phyloP scores from a whole-genome alignment of 2,888 invertebrate species.

The Calliscelio sp. region DNA sequence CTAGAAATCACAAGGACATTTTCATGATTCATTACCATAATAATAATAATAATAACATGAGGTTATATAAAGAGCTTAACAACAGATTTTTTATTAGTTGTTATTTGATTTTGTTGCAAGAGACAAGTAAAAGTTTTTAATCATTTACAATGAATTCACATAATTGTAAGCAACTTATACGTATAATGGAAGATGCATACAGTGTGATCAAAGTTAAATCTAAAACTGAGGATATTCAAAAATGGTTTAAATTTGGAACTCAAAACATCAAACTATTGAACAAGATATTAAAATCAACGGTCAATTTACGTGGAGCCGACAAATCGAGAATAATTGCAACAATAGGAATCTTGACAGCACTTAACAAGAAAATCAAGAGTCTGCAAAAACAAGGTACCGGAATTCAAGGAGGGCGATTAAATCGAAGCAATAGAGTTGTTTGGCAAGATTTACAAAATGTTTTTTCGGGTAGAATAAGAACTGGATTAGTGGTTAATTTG shows the following conservation, averaged over 20 bases:
- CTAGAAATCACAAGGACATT: no score
- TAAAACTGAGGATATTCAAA: background rate
- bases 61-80: background rate
- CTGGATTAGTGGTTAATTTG: background rate
- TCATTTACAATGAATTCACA: slow-evolving; percentile 36
- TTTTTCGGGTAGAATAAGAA: background rate
- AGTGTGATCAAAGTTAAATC: slow-evolving; percentile 10
- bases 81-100: background rate
- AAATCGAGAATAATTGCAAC: slow-evolving; percentile 17
- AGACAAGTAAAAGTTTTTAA: background rate
- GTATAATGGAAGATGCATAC: slow-evolving; percentile 32
- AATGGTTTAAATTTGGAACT: slow-evolving; percentile 15
- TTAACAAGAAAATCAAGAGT: slow-evolving; percentile 1
- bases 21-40: no score
- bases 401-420: background rate
- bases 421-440: background rate
- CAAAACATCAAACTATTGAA: slow-evolving; percentile 27
- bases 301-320: slow-evolving; percentile 6
- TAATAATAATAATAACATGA: background rate
- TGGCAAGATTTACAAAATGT: slow-evolving; percentile 4
- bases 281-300: slow-evolving; percentile 33
- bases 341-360: slow-evolving; percentile 5
- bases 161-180: slow-evolving; percentile 4
- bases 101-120: background rate
- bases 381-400: background rate